Percentiles rank a stretch among this genome's conserved stretches.
These are phyloP conservation scores for Aramus guarauna DNA, from an alignment of 2,113 vertebrate species.

Conservation along the genomic window DNA sequence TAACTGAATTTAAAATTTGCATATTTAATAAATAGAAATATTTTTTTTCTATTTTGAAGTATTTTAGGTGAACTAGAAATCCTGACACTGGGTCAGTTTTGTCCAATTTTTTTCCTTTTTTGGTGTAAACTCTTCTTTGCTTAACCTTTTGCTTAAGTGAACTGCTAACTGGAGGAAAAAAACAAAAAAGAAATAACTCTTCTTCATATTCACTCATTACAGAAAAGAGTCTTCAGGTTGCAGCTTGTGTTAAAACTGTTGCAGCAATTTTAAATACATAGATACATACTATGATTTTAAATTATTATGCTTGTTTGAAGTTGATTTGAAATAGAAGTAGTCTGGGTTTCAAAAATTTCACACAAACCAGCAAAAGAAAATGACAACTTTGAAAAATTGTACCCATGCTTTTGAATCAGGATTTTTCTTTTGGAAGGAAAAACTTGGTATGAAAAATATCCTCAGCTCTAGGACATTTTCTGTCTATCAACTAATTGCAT, in stretches of 20 bases:
- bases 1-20: background rate
- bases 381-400: background rate
- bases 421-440: background rate
- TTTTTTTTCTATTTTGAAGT: background rate
- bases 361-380: background rate
- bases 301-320: background rate
- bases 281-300: background rate
- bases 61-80: background rate
- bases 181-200: background rate
- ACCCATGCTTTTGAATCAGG: background rate
- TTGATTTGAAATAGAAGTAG: background rate
- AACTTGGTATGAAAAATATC: background rate
- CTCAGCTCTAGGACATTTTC: background rate
- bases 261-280: background rate
- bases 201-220: background rate
- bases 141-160: background rate
- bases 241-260: background rate
- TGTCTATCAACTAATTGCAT: fast-evolving
- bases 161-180: background rate
- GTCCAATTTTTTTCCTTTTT: background rate
- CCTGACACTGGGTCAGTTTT: background rate
- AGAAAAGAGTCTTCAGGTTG: background rate
- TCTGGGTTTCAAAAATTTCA: background rate
- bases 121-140: background rate
- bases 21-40: background rate